These are phyloP conservation scores for Melanotaenia pygmaea DNA, from an alignment of 2,797 vertebrate genomes.

Conservation along the genomic window DNA sequence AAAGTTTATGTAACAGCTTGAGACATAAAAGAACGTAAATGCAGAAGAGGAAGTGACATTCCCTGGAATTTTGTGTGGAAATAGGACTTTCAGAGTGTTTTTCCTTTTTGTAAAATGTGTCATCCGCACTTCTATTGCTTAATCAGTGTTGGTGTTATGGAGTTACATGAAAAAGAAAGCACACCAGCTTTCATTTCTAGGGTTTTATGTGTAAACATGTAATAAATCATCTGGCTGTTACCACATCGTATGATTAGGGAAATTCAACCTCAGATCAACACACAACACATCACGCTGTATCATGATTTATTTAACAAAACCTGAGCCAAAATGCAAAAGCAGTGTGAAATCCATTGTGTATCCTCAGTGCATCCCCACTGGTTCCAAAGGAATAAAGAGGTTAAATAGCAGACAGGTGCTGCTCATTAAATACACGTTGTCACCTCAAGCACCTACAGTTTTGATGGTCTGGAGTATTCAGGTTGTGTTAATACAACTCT, in stretches of 20 bases:
- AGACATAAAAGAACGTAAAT: not conserved
- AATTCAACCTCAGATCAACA: not conserved
- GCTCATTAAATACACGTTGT: not conserved
- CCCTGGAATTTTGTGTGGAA: not conserved
- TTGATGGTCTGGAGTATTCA: not conserved
- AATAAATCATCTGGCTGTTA: not conserved
- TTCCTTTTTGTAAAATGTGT: constrained; percentile 19
- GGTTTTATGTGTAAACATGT: not conserved
- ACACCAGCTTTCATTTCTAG: not conserved
- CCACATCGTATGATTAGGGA: not conserved
- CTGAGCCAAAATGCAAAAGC: not conserved
- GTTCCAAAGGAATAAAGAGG: not conserved
- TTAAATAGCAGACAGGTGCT: not conserved
- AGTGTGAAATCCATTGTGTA: not conserved
- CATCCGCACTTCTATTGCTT: not conserved
- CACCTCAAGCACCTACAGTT: not conserved
- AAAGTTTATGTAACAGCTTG: not conserved
- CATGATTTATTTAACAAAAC: not conserved
- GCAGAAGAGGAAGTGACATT: not conserved
- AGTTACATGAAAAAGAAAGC: not conserved
- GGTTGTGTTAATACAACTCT: too few relatives aligned
- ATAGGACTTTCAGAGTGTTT: constrained; percentile 3
- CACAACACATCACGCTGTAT: not conserved
- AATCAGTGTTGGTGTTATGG: not conserved
- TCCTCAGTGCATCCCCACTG: not conserved